Conservation (phyloP, 2,113 vertebrate species). For the Hypanus sabinus region DNA sequence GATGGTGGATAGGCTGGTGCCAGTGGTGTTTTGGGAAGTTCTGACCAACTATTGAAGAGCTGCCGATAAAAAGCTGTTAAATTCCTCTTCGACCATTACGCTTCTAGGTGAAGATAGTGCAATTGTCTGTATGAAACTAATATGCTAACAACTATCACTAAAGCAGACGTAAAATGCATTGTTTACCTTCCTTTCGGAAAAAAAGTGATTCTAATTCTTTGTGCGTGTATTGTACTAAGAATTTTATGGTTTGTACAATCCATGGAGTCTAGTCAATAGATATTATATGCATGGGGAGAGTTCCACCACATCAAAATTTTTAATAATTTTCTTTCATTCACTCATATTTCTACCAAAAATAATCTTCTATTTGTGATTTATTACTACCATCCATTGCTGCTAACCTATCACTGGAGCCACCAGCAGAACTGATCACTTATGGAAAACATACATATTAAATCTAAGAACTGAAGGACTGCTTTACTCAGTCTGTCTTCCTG, state of each 20-base stretch:
- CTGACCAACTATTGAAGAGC: too few relatives aligned
- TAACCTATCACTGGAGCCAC: neutral
- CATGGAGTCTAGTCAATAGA: neutral
- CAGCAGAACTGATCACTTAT: neutral
- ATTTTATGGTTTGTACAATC: neutral
- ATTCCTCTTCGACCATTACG: neutral
- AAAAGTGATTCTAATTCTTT: neutral
- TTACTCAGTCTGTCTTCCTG: neutral
- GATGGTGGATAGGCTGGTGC: too few relatives aligned
- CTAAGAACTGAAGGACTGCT: neutral
- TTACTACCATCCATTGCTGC: neutral
- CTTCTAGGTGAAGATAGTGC: neutral
- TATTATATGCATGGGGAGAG: neutral
- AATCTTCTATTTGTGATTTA: neutral
- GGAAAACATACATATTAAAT: neutral
- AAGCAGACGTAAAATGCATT: neutral
- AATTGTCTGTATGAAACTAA: neutral
- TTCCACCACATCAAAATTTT: neutral
- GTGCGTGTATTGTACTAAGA: neutral
- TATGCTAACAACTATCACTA: neutral
- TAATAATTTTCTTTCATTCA: neutral
- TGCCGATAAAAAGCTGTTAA: neutral
- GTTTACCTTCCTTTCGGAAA: neutral
- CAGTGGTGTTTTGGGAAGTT: too few relatives aligned
- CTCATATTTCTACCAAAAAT: conserved; percentile 2